Evolutionary conservation across 2,888 invertebrate species (phyloP), one percentile per base, ranked within the genome.

Genomic region (Norana najaformis): DNA sequence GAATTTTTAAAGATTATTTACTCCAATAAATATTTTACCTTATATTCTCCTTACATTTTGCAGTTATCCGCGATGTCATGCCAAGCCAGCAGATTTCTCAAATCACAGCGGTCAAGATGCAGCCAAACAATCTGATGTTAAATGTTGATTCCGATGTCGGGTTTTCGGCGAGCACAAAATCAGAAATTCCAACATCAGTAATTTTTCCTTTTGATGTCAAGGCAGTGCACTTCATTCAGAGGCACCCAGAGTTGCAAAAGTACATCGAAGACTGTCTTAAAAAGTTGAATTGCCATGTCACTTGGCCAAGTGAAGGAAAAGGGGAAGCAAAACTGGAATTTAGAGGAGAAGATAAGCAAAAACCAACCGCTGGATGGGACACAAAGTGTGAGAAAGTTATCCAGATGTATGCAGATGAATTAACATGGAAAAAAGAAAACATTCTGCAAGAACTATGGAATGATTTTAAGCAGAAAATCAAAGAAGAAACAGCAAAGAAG

Each of bases 371-470:
- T 39, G 39, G 34, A n/a, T 89, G 90, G 90, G 83, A n/a, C 18
- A 35, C 4, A 16, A n/a, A n/a, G 16, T 88, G 88, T 53, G 0
- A 36, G 36, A n/a, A 41, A 36, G 18, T 36, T 41, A 37, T 85
- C 34, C 35, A 36, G 85, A 37, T 8, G 23, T 85, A 36, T 36
- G 23, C 5, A 36, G 85, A 85, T 16, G 36, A 85, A 8, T 85
- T 85, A 85, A 85, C 85, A 3, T 85, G 85, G 85, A 36, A 89
- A 69, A n/a, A 89, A 35, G 37, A 47, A 41, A 69, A 37, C 20
- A 16, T 85, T 85, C 85, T 85, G 11, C 85, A 83, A 34, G 38
- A 83, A 89, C 47, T 41, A 41, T 36, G 89, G 85, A 89, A 41
- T 30, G 88, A 90, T 36, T 88, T 90, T 18, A 88, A 88, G 35